Percentiles rank a stretch among this genome's conserved stretches.
These are phyloP conservation scores for Mirza zaza DNA, from an alignment of 2,113 vertebrate genomes.

Conservation along the genomic window DNA sequence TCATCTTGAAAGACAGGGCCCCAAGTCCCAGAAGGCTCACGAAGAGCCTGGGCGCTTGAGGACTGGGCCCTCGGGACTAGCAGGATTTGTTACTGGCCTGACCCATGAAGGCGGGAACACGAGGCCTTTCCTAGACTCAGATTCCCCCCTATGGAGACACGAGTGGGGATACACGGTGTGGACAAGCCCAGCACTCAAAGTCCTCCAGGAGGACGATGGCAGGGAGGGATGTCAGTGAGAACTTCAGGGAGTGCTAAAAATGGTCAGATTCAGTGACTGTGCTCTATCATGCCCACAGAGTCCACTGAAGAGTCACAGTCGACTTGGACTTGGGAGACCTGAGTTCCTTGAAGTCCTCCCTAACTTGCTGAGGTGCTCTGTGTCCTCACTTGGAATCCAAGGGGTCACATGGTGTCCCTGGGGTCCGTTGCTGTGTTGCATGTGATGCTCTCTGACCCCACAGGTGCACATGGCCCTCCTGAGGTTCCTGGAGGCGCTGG, in stretches of 20 bases:
- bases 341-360: not conserved
- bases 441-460: no score
- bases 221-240: not conserved
- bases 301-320: not conserved
- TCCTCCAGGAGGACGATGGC: not conserved
- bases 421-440: no score
- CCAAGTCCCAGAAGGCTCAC: not conserved
- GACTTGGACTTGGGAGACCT: not conserved
- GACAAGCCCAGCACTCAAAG: not conserved
- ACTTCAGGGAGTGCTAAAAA: not conserved
- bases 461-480: no score
- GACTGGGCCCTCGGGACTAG: no score
- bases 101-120: not conserved
- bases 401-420: no score
- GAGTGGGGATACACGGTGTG: not conserved
- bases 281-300: no score
- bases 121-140: not conserved
- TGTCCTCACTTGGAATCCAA: not conserved
- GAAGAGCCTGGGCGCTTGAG: not conserved
- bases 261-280: no score
- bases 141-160: not conserved
- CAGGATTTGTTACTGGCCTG: not conserved
- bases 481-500: no score
- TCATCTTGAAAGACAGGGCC: not conserved
- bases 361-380: not conserved